Base-by-base conservation (phyloP, 1,140 invertebrate genomes). In the Chironomus tepperi region DNA sequence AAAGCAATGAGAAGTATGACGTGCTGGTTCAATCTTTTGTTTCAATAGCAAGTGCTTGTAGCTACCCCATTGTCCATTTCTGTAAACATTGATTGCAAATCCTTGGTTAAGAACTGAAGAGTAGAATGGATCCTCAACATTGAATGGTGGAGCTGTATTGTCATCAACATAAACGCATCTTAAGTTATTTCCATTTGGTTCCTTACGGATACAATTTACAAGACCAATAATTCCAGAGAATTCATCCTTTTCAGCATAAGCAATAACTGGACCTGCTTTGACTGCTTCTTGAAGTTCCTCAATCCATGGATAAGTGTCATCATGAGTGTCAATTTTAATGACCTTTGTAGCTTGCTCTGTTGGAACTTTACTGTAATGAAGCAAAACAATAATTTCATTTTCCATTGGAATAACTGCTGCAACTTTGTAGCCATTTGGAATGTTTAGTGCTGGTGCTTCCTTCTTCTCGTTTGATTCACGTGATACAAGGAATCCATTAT, bases 51-150 rank as follows among this genome's bases (percentile, higher is more conserved):
- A 79, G 79, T 94, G 88, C 76, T 94, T 88, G 76, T 94, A 91
- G 42, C 89, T 91, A 10, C 93, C 93, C 87, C 95, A 97, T 82
- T 87, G 85, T 15, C 87, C 90, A 83, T 90, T 80, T 80, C 87
- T 83, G 79, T 87, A 88, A 9, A 97, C 88, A 80, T 96, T 97
- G n/a, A 93, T 83, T 16, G 89, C 87, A 74, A 98, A 82, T 81
- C 96, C 91, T 75, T 91, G 84, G 34, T 87, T 81, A 1, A 91
- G 77, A 78, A 92, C 90, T 10, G 85, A 80, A n/a, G 84, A 78
- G 78, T 91, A 92, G 2, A 92, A 84, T 2, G 86, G 83, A 77
- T 88, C 78, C 15, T 87, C 78, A 0, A 88, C 79, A 76, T 88
- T 86, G 76, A 93, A 93, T 3, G 81, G 77, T 6, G 90, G 90